Conservation (phyloP, 2,888 invertebrate genomes). For the Polymixis flavicincta region DNA sequence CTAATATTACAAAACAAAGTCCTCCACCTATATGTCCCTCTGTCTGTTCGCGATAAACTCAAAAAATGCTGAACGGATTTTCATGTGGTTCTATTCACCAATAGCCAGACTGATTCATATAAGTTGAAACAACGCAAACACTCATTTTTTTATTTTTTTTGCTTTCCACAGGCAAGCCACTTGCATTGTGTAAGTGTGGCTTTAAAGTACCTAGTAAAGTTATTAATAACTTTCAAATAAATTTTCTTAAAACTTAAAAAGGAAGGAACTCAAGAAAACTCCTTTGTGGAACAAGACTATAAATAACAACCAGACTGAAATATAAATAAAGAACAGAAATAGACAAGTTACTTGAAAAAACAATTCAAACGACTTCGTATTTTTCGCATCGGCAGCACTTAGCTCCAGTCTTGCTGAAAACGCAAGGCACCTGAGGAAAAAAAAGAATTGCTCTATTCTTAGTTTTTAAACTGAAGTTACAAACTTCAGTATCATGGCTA, state of each 20-base stretch:
- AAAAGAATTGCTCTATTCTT: slow-evolving; percentile 43
- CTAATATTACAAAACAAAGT: no score
- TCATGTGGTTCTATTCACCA: no score
- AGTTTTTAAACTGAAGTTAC: slow-evolving; percentile 31
- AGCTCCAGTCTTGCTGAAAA: slow-evolving; percentile 33
- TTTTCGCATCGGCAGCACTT: slow-evolving; percentile 61
- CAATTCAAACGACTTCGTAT: slow-evolving; percentile 39
- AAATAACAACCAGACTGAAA: slow-evolving; percentile 40
- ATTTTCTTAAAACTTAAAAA: not conserved
- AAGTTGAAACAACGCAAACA: no score
- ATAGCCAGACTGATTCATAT: no score
- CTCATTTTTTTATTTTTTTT: no score
- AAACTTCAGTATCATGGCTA: not conserved
- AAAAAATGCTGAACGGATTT: no score
- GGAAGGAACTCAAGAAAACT: slow-evolving; percentile 16
- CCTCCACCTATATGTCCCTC: no score
- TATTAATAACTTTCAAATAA: not conserved
- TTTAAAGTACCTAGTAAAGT: not conserved
- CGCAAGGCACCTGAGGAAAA: slow-evolving; percentile 34
- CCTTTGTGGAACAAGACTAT: slow-evolving; percentile 19
- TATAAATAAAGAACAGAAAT: slow-evolving; percentile 26
- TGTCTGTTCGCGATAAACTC: no score
- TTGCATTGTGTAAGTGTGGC: not conserved
- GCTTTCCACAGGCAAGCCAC: not conserved
- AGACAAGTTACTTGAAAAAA: slow-evolving; percentile 33